Conservation (phyloP, 2,113 vertebrate genomes). For the Myanophis thanlyinensis region DNA sequence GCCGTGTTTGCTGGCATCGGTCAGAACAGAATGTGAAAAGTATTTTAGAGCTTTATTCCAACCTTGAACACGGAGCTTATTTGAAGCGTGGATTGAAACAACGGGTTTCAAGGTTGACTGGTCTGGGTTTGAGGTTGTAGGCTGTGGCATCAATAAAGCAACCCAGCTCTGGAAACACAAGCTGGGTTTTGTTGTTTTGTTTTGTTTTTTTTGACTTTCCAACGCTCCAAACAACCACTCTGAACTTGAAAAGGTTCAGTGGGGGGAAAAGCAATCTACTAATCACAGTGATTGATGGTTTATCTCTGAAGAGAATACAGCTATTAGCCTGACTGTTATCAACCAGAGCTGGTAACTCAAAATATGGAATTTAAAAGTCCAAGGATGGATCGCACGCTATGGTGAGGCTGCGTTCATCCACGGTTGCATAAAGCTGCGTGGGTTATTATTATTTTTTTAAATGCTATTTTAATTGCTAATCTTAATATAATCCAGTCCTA, state of each 20-base stretch:
- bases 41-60: background rate
- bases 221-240: background rate
- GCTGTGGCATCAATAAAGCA: background rate
- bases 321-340: background rate
- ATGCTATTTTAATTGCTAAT: background rate
- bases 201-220: background rate
- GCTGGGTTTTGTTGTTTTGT: background rate
- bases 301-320: background rate
- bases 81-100: background rate
- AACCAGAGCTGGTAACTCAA: background rate
- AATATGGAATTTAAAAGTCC: background rate
- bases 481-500: background rate
- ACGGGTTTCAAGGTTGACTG: background rate
- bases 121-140: background rate
- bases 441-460: background rate
- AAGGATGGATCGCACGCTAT: background rate
- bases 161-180: background rate
- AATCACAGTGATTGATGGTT: background rate
- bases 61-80: background rate
- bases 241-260: background rate
- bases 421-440: background rate
- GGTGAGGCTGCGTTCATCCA: accelerated
- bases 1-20: background rate
- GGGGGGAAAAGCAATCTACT: background rate
- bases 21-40: background rate